Evolutionary conservation across 2,888 invertebrate genomes (phyloP), one percentile per base, ranked within the genome.

Genomic region (Volucella zonaria): DNA sequence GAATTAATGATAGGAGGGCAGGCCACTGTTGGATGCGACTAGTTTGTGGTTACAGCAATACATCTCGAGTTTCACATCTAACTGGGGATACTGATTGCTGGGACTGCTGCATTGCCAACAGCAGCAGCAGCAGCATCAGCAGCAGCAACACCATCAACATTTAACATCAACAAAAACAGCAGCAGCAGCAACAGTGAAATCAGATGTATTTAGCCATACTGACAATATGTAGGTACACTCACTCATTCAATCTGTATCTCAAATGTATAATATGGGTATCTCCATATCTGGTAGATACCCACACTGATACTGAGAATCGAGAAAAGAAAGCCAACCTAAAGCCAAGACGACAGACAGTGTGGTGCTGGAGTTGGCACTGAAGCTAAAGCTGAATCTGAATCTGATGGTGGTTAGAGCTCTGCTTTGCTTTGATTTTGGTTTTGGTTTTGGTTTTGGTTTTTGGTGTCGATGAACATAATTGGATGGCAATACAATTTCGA

Each of bases 391-490:
- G 52, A 6, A 31, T 45, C 59, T 23, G 18, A 18, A 1, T 23
- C 58, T 61, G 58, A 40, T 54, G 62, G 49, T 49, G 23, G 47
- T 59, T 11, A 43, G n/a, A n/a, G 54, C 43, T 52, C 4, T 54
- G 14, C 71, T 75, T 75, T 86, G 86, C 82, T 88, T 87, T 88
- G 87, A 87, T 88, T 87, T 88, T 87, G 78, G 87, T 79, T 79
- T 40, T 86, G 82, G 56, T 80, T 88, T 87, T 66, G 43, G 47
- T n/a, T 61, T 49, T 67, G 85, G 83, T 31, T 31, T 82, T 82
- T 86, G 87, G 86, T 88, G 89, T 87, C 88, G 89, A 89, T 89
- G 89, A 88, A 89, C 87, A 89, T 89, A 89, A 89, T 89, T 89
- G 89, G 89, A 87, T 87, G 87, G 87, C 87, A 71, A 79, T 75